Base-by-base conservation (phyloP, 1,140 invertebrate genomes). In the Bemisia tabaci region DNA sequence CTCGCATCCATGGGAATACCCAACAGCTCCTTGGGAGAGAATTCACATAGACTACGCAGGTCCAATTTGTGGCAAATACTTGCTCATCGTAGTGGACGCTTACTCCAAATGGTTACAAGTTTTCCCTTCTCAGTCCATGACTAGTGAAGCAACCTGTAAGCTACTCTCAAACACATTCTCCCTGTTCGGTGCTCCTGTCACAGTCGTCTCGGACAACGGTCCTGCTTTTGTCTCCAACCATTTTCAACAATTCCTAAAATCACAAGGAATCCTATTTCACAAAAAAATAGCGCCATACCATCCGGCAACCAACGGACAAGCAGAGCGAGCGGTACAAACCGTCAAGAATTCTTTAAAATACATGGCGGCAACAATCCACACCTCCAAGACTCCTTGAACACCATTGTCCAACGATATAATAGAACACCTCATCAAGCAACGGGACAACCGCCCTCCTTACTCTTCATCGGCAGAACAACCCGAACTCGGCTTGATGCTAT, bases 71-170 rank as follows among this genome's bases (percentile, higher is more conserved):
- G 67, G 67, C 48, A 67, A 72, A 62, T 73, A 71, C 64, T 81
- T 77, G 67, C 66, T 82, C 12, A 71, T 82, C 12, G 63, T 79
- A 1, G 72, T 78, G 0, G 81, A 82, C 71, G 72, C 72, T 61
- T 72, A 74, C 27, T 73, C 70, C n/a, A 75, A 75, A 70, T 76
- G 70, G n/a, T n/a, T n/a, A n/a, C n/a, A n/a, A n/a, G n/a, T n/a
- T n/a, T n/a, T n/a, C n/a, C n/a, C n/a, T n/a, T n/a, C n/a, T n/a
- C n/a, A n/a, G n/a, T n/a, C n/a, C n/a, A n/a, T n/a, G n/a, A n/a
- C n/a, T n/a, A n/a, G n/a, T n/a, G n/a, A n/a, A n/a, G n/a, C n/a
- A n/a, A n/a, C n/a, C n/a, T n/a, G n/a, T n/a, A n/a, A n/a, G n/a
- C n/a, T n/a, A n/a, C n/a, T n/a, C n/a, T n/a, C n/a, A n/a, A n/a